A percentile compares a stretch with the other conserved stretches of the same genome.
Conservation (phyloP, 2,888 invertebrate species). For the Sepioteuthis lessoniana region DNA sequence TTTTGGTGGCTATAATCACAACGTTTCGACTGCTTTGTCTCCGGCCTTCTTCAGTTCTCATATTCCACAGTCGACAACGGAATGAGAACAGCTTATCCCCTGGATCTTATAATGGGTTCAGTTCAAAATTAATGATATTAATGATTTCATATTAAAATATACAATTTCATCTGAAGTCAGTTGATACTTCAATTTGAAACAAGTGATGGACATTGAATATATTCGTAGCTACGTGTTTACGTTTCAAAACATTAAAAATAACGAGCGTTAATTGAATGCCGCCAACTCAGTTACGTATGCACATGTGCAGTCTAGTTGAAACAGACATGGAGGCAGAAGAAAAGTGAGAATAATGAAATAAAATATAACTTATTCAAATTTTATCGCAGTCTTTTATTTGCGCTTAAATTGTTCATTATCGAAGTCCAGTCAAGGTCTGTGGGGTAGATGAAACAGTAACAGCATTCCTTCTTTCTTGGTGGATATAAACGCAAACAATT, state of each 20-base stretch:
- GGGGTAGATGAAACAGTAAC: not conserved
- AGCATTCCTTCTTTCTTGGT: not conserved
- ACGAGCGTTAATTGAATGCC: not conserved
- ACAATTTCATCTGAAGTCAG: not conserved
- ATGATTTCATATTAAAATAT: not conserved
- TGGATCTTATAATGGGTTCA: no score
- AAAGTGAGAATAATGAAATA: not conserved
- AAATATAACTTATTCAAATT: conserved; percentile 17
- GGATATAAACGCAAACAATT: no score
- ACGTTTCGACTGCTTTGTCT: no score
- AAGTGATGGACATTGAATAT: not conserved
- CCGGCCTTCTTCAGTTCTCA: no score
- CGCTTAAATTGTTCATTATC: not conserved
- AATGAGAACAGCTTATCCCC: no score
- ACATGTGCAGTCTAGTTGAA: not conserved
- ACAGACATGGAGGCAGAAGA: not conserved
- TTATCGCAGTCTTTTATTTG: not conserved
- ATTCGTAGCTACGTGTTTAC: not conserved
- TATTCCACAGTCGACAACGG: no score
- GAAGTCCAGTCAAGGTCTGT: not conserved
- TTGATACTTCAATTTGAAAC: not conserved
- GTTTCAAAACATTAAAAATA: not conserved
- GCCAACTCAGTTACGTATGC: not conserved
- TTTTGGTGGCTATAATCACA: no score
- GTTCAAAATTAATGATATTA: no score